phyloP scores from a whole-genome alignment of 2,888 invertebrate genomes.

The Celastrina argiolus region DNA sequence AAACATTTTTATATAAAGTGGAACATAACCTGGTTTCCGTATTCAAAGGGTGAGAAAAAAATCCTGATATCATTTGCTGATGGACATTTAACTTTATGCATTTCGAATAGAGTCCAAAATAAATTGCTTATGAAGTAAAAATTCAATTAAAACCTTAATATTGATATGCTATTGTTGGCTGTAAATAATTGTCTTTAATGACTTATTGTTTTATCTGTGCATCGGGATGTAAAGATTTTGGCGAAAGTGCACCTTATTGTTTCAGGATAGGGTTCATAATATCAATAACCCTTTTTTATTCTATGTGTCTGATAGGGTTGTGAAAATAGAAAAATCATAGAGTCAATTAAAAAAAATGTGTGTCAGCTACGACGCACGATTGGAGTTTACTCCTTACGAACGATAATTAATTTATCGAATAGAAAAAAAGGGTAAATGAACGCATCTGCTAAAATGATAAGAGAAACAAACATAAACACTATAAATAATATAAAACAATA shows the following conservation, averaged over 20 bases:
- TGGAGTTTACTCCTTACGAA: no score
- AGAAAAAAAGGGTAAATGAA: no score
- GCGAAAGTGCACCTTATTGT: background rate
- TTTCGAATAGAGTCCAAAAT: conserved; percentile 21
- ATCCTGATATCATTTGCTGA: background rate
- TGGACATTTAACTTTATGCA: background rate
- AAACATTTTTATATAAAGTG: background rate
- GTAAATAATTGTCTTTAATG: conserved; percentile 45
- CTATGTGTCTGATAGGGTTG: background rate
- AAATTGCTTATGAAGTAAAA: conserved; percentile 23
- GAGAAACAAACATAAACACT: no score
- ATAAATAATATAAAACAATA: no score
- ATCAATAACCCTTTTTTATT: background rate
- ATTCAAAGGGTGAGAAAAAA: conserved; percentile 13
- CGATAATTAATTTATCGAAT: no score
- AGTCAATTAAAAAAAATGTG: no score
- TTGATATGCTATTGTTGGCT: conserved; percentile 24
- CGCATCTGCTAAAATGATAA: no score
- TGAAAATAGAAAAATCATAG: no score
- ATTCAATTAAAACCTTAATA: conserved; percentile 24
- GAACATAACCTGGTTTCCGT: background rate
- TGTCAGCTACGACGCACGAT: no score
- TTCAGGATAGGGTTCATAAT: background rate
- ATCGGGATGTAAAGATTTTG: conserved; percentile 34
- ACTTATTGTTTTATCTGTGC: conserved; percentile 46